Conservation (phyloP, 1,140 invertebrate genomes). For the Heliconius congener region DNA sequence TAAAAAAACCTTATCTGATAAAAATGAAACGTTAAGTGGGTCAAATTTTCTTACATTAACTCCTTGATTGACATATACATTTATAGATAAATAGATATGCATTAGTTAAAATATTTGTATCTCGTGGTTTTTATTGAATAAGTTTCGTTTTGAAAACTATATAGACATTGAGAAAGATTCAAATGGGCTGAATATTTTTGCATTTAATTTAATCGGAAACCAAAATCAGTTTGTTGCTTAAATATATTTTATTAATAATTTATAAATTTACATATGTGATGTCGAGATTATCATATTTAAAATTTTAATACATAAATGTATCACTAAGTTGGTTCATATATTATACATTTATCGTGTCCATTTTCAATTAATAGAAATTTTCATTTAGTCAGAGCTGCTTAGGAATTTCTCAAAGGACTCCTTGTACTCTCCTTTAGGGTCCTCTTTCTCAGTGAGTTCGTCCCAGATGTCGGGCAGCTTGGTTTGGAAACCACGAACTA, state of each 20-base stretch:
- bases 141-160: no score
- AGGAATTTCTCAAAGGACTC: conserved; percentile 37
- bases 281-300: not conserved
- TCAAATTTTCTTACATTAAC: no score
- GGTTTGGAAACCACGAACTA: conserved; percentile 24
- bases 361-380: conserved; percentile 28
- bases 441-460: conserved; percentile 31
- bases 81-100: no score
- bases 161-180: no score
- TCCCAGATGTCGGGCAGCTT: conserved; percentile 32
- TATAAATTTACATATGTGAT: not conserved
- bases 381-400: conserved; percentile 31
- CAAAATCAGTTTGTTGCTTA: not conserved
- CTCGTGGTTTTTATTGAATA: no score
- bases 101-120: no score
- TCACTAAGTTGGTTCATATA: conserved; percentile 1
- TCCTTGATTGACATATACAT: no score
- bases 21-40: no score
- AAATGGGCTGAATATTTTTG: no score
- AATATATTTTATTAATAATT: conserved; percentile 43
- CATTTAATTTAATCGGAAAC: not conserved
- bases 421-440: conserved; percentile 36
- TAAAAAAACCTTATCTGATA: no score
- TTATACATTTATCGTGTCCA: conserved; percentile 25
- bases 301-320: not conserved